phyloP scores from a whole-genome alignment of 1,140 invertebrate genomes.

The Lucilia sericata region DNA sequence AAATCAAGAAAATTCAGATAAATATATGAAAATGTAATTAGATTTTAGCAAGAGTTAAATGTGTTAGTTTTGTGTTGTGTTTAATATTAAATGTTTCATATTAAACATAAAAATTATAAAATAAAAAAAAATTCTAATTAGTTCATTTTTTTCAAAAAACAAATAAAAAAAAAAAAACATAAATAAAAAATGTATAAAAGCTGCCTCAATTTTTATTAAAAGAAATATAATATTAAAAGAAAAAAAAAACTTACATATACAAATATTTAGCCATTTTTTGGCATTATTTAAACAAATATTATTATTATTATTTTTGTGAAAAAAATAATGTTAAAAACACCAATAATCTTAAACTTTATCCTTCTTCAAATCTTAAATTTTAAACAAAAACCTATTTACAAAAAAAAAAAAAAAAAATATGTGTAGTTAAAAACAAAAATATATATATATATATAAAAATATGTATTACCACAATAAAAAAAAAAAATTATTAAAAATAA shows the following conservation, averaged over 20 bases:
- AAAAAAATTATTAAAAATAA: conserved; percentile 25
- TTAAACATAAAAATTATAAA: conserved; percentile 15
- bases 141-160: conserved; percentile 19
- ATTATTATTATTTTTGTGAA: conserved; percentile 31
- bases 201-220: conserved; percentile 39
- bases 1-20: not conserved
- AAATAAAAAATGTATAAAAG: conserved; percentile 22
- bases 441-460: not conserved
- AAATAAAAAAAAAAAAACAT: conserved; percentile 21
- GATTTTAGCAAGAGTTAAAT: conserved; percentile 19
- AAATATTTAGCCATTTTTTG: conserved; percentile 43
- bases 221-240: not conserved
- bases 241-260: conserved; percentile 19
- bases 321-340: conserved; percentile 36
- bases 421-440: conserved; percentile 27
- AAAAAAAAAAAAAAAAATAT: conserved; percentile 23
- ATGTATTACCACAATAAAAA: conserved; percentile 11
- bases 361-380: conserved; percentile 40
- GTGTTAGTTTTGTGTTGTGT: conserved; percentile 43
- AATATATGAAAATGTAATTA: conserved; percentile 16
- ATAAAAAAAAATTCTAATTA: conserved; percentile 34
- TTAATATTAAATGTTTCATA: conserved; percentile 44
- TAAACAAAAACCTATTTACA: conserved; percentile 40
- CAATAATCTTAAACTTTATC: conserved; percentile 35
- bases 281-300: conserved; percentile 8